Evolutionary conservation across 2,888 invertebrate genomes (phyloP), one percentile per base, ranked within the genome.

Genomic region (Deroplatys truncata): DNA sequence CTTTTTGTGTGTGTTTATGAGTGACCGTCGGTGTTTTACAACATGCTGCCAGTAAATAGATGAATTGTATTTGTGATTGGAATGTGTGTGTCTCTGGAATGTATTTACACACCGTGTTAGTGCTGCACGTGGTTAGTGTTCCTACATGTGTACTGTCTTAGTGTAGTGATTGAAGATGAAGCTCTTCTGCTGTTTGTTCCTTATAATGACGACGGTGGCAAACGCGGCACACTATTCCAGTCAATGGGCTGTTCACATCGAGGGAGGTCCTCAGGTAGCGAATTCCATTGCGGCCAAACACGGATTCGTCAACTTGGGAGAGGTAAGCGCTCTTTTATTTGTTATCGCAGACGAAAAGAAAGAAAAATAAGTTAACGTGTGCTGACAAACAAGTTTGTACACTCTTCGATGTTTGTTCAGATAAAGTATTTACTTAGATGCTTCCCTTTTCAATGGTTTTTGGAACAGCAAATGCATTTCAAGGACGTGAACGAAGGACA

Each of bases 211-310:
- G 56, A 72, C 56, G 56, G 56, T 72, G 56, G 56, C 56, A 72
- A 25, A 72, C 56, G 56, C 49, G n/a, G 56, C 72, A 43, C 96
- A 96, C 93, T 98, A 95, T 93, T 96, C 97, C 91, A 96, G 97
- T 93, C 97, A 97, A 93, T 98, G 97, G 97, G 98, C 98, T 91
- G 96, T 98, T 90, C 96, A 97, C 93, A 96, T 98, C 92, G 96
- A 96, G 35, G 96, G 96, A 90, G 95, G 94, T 56, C 95, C 95
- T 28, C 93, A 94, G 84, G 94, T 95, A n/a, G 98, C 97, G 84
- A 96, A 97, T 92, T 94, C 94, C 84, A 96, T 98, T 84, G 98
- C 98, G 90, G 93, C 93, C 91, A 97, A 97, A 93, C 97, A 98
- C 94, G 98, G 97, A 92, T 98, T 97, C 95, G 94, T 95, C 94